Evolutionary conservation across 2,888 invertebrate genomes (phyloP).

Genomic region (Ypsolopha scabrella): DNA sequence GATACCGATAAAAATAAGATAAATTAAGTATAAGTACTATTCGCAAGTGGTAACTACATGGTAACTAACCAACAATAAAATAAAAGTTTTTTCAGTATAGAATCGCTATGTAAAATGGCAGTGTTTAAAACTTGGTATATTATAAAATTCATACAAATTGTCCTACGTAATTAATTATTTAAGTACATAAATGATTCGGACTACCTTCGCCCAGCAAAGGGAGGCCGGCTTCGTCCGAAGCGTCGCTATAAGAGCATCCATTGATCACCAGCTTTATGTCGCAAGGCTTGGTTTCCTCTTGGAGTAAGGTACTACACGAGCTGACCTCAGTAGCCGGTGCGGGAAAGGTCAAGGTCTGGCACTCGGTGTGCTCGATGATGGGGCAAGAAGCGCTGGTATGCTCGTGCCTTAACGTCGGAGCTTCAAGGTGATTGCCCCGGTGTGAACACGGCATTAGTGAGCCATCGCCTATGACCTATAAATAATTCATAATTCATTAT

Average conservation of each 20-base stretch:
- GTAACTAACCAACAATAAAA: too few species aligned
- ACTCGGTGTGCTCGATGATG: constrained; percentile 72
- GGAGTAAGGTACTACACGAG: constrained; percentile 6
- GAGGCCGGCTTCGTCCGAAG: constrained; percentile 39
- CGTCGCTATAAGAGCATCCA: constrained; percentile 37
- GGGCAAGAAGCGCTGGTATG: constrained; percentile 78
- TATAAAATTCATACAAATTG: too few species aligned
- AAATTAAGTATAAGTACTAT: too few species aligned
- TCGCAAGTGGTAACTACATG: too few species aligned
- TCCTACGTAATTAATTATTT: constrained; percentile 5
- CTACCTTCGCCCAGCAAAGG: constrained; percentile 52
- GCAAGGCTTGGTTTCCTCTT: constrained; percentile 20
- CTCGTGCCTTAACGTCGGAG: constrained; percentile 58
- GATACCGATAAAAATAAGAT: too few species aligned
- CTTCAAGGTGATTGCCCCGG: constrained; percentile 56
- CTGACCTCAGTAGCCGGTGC: constrained; percentile 3
- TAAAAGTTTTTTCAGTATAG: too few species aligned
- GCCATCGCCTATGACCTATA: constrained; percentile 69
- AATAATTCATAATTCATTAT: background rate
- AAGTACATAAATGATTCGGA: constrained; percentile 11
- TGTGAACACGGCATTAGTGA: constrained; percentile 63
- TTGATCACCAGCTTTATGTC: constrained; percentile 54
- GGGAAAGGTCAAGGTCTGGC: constrained; percentile 11
- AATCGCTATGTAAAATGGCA: background rate
- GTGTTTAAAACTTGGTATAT: background rate